Conservation (phyloP, 2,888 invertebrate species). For the Agonum fuliginosum region DNA sequence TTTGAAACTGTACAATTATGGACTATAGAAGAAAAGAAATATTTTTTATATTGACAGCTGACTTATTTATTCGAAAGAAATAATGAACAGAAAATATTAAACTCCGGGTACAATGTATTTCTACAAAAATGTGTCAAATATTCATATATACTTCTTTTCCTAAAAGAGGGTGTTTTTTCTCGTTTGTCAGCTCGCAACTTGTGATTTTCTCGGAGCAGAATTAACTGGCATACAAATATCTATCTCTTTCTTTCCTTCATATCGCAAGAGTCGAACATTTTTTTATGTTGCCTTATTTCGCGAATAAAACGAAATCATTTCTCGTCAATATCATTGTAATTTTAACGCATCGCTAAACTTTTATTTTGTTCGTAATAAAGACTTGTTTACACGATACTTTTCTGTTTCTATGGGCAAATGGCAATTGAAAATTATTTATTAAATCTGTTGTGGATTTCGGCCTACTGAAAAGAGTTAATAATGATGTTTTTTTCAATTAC, state of each 20-base stretch:
- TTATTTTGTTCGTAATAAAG: slow-evolving; percentile 40
- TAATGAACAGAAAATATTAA: no score
- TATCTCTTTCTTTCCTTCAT: neutral
- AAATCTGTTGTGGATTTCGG: neutral
- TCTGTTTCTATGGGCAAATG: slow-evolving; percentile 14
- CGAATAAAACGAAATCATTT: slow-evolving; percentile 32
- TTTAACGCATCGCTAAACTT: slow-evolving; percentile 28
- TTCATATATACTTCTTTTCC: no score
- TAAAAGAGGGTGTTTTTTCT: no score
- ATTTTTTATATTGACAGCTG: no score
- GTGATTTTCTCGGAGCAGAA: neutral
- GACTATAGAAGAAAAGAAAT: no score
- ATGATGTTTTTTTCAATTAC: slow-evolving; percentile 22
- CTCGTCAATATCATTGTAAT: slow-evolving; percentile 42
- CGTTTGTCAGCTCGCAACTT: no score
- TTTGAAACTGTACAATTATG: no score
- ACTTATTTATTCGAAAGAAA: no score
- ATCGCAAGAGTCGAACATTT: neutral
- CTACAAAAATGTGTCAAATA: no score
- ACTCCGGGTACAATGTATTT: no score
- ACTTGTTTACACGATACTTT: slow-evolving; percentile 28
- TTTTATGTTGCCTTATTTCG: slow-evolving; percentile 18
- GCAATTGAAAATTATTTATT: slow-evolving; percentile 17
- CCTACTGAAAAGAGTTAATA: slow-evolving; percentile 1
- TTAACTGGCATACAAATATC: neutral